These are phyloP conservation scores for Hypotaenidia okinawae DNA, from an alignment of 2,797 vertebrate species.

Conservation along the genomic window DNA sequence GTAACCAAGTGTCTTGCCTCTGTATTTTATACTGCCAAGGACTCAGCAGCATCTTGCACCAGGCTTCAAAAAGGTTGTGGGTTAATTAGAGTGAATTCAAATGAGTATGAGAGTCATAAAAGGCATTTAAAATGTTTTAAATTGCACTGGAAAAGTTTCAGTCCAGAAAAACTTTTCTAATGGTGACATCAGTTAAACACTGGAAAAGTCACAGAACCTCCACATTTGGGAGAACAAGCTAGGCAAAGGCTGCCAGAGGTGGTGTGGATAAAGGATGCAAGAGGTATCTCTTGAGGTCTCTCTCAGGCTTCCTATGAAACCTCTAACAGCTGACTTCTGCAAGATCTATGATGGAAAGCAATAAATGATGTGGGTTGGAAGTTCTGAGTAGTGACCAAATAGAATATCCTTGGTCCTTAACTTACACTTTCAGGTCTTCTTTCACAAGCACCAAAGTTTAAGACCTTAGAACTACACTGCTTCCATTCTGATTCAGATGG, in stretches of 20 bases:
- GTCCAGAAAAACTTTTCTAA: not conserved
- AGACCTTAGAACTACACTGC: not conserved
- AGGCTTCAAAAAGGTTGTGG: not conserved
- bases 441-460: not conserved
- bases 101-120: not conserved
- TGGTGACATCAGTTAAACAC: not conserved
- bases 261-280: not conserved
- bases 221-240: not conserved
- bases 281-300: not conserved
- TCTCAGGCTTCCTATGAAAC: not conserved
- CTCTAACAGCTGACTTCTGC: not conserved
- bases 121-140: not conserved
- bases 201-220: not conserved
- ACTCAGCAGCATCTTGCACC: not conserved
- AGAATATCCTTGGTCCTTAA: not conserved
- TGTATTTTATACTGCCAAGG: not conserved
- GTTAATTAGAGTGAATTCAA: not conserved
- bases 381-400: not conserved
- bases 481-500: not conserved
- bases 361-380: not conserved
- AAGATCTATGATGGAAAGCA: not conserved
- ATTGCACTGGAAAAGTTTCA: not conserved
- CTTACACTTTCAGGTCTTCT: not conserved
- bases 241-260: not conserved
- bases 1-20: not conserved